Base-by-base conservation (phyloP, 2,888 invertebrate genomes). In the Colletes collaris region DNA sequence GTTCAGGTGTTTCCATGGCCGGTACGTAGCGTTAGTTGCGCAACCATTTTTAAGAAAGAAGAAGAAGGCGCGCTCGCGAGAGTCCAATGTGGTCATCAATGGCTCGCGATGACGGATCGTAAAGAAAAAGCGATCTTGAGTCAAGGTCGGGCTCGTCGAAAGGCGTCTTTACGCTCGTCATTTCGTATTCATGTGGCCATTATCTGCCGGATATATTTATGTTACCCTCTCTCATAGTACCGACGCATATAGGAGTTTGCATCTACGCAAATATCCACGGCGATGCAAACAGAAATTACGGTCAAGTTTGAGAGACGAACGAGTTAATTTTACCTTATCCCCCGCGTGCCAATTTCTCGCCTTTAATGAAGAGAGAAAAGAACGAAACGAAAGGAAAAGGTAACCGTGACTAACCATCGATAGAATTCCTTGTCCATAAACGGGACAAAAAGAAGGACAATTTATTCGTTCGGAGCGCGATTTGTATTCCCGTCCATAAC, bases 111-210 rank as follows among this genome's bases (percentile, higher is more conserved):
- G 86, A 86, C 86, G 86, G 86, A 86, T 86, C 83, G 79, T 64
- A 82, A 79, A 88, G 89, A 90, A 91, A 91, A 91, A 91, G 89
- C 89, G 89, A 91, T 90, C 88, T 85, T 81, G 72, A 89, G 88
- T 88, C 90, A 91, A 91, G 91, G 91, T 90, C 89, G 86, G 7
- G 60, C 84, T 80, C 87, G 85, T 86, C 85, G 88, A 88, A 88
- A 89, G 88, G 88, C 87, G 86, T 82, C 87, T 83, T 75, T 81
- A 82, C 87, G 85, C 80, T 85, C 82, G 85, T 84, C 87, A 86
- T 89, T 87, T 87, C 86, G 85, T 84, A 87, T 89, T 89, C 89
- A 86, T 82, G 75, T 67, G 73, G 82, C 76, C 86, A 88, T 89
- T 89, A 89, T 86, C 83, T 74, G 69, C 64, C 79, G 73, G 74